These are phyloP conservation scores for Ciconia boyciana DNA, from an alignment of 2,113 vertebrate species.

Conservation along the genomic window DNA sequence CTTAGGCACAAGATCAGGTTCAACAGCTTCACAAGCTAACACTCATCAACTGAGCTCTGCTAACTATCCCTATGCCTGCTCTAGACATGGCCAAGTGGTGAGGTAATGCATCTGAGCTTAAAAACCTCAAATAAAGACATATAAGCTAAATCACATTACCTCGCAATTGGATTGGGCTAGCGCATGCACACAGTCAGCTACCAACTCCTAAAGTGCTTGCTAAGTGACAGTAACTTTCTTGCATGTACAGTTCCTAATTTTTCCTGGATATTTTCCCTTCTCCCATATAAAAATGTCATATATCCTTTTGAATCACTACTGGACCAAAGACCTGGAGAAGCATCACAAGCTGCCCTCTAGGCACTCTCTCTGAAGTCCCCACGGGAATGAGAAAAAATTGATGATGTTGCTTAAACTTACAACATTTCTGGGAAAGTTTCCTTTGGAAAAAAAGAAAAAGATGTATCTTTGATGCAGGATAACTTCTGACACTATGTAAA, in stretches of 20 bases:
- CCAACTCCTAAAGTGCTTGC: neutral
- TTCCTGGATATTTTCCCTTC: neutral
- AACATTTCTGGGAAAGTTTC: neutral
- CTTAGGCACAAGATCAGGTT: neutral
- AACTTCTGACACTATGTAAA: neutral
- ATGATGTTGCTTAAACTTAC: neutral
- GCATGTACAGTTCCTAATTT: neutral
- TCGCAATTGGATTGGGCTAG: neutral
- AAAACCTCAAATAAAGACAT: neutral
- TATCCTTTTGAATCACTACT: neutral
- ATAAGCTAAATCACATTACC: neutral
- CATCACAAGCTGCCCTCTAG: neutral
- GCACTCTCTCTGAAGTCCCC: neutral
- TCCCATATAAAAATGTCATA: neutral
- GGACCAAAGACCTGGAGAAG: neutral
- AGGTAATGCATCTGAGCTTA: neutral
- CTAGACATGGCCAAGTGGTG: neutral
- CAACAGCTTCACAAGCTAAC: neutral
- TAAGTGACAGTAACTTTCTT: neutral
- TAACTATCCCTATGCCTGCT: neutral
- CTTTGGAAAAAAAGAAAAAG: neutral
- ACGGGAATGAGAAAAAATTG: neutral
- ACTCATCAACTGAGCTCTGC: neutral
- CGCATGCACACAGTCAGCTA: accelerated
- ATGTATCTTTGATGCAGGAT: neutral